Base-by-base conservation (phyloP, 2,113 vertebrate genomes). In the Megalops atlanticus region DNA sequence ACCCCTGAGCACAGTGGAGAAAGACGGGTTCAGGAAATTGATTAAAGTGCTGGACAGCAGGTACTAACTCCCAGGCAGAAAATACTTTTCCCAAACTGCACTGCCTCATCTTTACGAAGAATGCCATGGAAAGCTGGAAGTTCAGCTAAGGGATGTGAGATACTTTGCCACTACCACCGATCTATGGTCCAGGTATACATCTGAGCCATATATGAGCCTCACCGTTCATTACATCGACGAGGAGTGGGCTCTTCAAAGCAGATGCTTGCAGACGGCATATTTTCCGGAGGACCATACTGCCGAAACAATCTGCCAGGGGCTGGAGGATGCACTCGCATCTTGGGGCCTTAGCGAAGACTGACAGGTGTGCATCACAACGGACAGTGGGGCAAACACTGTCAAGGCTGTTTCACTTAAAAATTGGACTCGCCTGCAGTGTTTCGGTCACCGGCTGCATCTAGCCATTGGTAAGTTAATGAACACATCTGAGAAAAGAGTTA, bases 221-320 rank as follows among this genome's bases (percentile, higher is more conserved):
- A 3, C 31, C 15, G 33, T 74, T 18, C 72, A 74, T 74, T 74
- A 14, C 33, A 2, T 38, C 24, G 8, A 38, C 15, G 27, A 81
- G 40, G 69, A 73, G n/a, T 81, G 76, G 76, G 47, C 74, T 11
- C 70, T 84, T n/a, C 18, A 74, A 27, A 83, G 73, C 77, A 70
- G 58, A 64, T 64, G 15, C 35, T 35, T 31, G 72, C 3, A 74
- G 35, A 14, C 38, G 72, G 12, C 18, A 49, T 15, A 49, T 49
- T 49, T 49, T 11, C 47, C 47, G 18, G 47, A 49, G 47, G 18
- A 11, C 47, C 47, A 15, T 12, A 84, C 80, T 16, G 74, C 38
- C 4, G 38, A 84, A 69, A 54, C 38, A 35, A 85, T 80, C 0
- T 5, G 54, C 27, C 24, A 84, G 33, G 78, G 75, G 18, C 27